Evolutionary conservation across 2,113 vertebrate species (phyloP), one percentile per base, ranked within the genome.

Genomic region (Sinocyclocheilus anshuiensis): DNA sequence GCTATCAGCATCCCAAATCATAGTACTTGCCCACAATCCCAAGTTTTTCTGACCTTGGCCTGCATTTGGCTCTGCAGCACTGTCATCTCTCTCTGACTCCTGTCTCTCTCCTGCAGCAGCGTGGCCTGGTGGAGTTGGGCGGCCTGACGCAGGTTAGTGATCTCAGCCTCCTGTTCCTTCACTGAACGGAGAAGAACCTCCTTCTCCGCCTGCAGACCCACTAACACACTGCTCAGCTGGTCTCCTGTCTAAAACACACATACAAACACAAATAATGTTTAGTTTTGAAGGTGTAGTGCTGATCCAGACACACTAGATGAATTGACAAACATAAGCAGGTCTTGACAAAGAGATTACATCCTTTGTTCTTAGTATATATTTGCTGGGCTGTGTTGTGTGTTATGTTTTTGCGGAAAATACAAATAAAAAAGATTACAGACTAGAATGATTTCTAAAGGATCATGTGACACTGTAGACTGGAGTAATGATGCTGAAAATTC

Each of bases 181-280:
- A 88, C 83, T 0, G 93, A 91, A 0, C 1, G 91, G 2, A 87
- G 89, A 85, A 98, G 72, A 69, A 18, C 57, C 0, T 92, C 93
- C 84, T 87, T 94, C 86, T 98, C 96, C 36, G 90, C 92, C 90
- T 96, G 94, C 61, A 98, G 92, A 3, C 89, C 75, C 0, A 93
- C 33, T 0, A 98, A 86, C 0, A 89, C 89, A 1, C 87, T 88
- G 76, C 65, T 94, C 92, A 96, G 91, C 83, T 96, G 95, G 0
- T 29, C 90, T 50, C 95, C 96, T 0, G 72, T 89, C 97, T 98
- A 87, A 42, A 72, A 42, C 33, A 72, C 29, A 71, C 20, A 72
- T 0, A 11, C 36, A 1, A 11, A 72, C 36, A 72, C 20, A 72
- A 72, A 72, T 11, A 22, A 39, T 12, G 9, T 2, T 5, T 2